phyloP scores from a whole-genome alignment of 2,113 vertebrate species.

The Puntigrus tetrazona region DNA sequence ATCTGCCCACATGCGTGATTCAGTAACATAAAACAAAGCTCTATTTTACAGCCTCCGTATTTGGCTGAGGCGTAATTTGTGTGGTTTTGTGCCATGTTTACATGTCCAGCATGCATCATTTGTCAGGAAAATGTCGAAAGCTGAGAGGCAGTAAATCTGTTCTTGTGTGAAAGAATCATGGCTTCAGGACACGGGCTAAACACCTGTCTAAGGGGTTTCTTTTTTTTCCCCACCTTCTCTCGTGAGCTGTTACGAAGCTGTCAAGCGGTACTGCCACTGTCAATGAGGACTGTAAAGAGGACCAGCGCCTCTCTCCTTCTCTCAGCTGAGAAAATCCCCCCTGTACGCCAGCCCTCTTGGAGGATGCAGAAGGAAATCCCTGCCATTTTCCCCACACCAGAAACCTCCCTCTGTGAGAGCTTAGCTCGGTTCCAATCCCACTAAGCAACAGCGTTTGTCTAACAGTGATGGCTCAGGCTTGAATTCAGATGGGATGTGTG shows the following conservation, averaged over 20 bases:
- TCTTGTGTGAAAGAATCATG: background rate
- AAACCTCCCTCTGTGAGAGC: slow-evolving; percentile 15
- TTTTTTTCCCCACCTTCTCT: background rate
- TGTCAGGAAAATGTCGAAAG: background rate
- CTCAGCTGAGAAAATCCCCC: slow-evolving; percentile 34
- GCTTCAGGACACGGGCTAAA: slow-evolving; percentile 2
- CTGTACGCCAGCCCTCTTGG: slow-evolving; percentile 2
- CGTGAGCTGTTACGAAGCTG: background rate
- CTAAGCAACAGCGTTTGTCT: background rate
- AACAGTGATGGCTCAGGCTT: background rate
- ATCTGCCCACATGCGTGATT: slow-evolving; percentile 7
- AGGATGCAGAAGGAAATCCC: slow-evolving; percentile 20
- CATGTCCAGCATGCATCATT: background rate
- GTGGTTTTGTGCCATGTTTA: background rate
- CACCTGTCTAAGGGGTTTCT: background rate
- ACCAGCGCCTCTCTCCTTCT: background rate
- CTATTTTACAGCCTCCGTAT: slow-evolving; percentile 9
- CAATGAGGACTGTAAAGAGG: slow-evolving; percentile 27
- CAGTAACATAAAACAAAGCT: slow-evolving; percentile 16
- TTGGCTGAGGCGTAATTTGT: slow-evolving; percentile 6
- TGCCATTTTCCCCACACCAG: slow-evolving; percentile 26
- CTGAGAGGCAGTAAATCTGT: background rate
- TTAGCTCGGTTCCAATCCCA: slow-evolving; percentile 23
- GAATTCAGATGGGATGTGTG: slow-evolving; percentile 10
- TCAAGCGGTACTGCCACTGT: background rate